These are phyloP conservation scores for Pomacea canaliculata DNA, from an alignment of 2,888 invertebrate genomes.

Conservation along the genomic window DNA sequence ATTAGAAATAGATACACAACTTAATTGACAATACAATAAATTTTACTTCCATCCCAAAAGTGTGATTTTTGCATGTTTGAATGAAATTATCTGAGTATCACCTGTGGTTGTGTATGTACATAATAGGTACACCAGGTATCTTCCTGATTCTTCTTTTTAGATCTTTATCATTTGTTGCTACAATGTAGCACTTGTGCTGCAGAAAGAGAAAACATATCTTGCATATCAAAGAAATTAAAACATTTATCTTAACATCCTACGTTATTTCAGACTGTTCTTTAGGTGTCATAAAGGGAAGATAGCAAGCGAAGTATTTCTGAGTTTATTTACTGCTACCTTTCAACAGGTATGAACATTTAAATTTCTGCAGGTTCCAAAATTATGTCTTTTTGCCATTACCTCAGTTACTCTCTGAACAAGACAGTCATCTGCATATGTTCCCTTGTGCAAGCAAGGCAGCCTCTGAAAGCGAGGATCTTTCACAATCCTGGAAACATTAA, in stretches of 20 bases:
- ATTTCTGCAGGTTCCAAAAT: too few species aligned
- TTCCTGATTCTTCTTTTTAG: constrained; percentile 94
- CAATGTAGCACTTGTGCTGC: constrained; percentile 98
- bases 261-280: too few species aligned
- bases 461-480: constrained; percentile 95
- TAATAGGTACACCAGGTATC: constrained; percentile 98
- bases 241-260: neutral
- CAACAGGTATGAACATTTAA: too few species aligned
- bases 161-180: constrained; percentile 98
- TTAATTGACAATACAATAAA: neutral
- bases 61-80: neutral
- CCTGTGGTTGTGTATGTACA: constrained; percentile 87
- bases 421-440: constrained; percentile 99
- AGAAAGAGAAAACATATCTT: constrained; percentile 28
- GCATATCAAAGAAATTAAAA: neutral
- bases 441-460: constrained; percentile 93
- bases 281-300: too few species aligned
- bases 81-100: constrained; percentile 32
- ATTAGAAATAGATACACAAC: neutral
- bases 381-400: constrained; percentile 67
- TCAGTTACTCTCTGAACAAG: constrained; percentile 93
- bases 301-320: too few species aligned
- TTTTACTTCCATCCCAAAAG: neutral
- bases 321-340: neutral
- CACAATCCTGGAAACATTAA: constrained; percentile 76